Conservation (phyloP, 92 coral and sea anemone genomes). For the Parazoanthus darwini region DNA sequence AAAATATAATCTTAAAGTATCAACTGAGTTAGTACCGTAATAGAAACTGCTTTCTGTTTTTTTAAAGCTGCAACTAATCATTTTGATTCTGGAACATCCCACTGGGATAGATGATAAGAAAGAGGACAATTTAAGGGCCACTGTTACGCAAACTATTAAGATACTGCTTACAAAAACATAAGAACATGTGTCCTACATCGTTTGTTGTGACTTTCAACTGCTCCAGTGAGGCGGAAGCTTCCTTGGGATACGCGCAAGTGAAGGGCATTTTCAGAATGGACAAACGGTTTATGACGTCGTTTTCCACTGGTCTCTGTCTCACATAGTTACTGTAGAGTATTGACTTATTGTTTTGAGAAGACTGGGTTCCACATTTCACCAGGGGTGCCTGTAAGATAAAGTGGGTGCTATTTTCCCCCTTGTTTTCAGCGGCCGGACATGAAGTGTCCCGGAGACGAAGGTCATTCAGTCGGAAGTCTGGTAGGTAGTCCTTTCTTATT, state of each 20-base stretch:
- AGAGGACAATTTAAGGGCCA: too few relatives aligned
- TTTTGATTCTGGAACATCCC: too few relatives aligned
- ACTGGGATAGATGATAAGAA: too few relatives aligned
- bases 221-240: slow-evolving; percentile 37
- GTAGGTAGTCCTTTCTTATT: neutral
- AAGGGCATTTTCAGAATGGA: slow-evolving; percentile 27
- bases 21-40: too few relatives aligned
- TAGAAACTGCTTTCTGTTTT: too few relatives aligned
- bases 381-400: slow-evolving; percentile 5
- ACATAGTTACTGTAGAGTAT: slow-evolving; percentile 38
- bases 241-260: slow-evolving; percentile 30
- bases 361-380: slow-evolving; percentile 36
- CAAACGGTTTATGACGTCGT: slow-evolving; percentile 31
- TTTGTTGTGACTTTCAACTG: neutral
- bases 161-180: too few relatives aligned
- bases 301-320: slow-evolving; percentile 34
- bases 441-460: slow-evolving; percentile 31
- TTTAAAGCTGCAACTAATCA: too few relatives aligned
- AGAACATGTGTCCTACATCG: neutral
- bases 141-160: too few relatives aligned
- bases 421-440: slow-evolving; percentile 3
- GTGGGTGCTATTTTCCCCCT: slow-evolving; percentile 18
- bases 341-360: neutral
- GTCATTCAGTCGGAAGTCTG: slow-evolving; percentile 8
- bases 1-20: too few relatives aligned